These are phyloP conservation scores for Octomys mimax DNA, from an alignment of 2,797 vertebrate genomes.

Conservation along the genomic window DNA sequence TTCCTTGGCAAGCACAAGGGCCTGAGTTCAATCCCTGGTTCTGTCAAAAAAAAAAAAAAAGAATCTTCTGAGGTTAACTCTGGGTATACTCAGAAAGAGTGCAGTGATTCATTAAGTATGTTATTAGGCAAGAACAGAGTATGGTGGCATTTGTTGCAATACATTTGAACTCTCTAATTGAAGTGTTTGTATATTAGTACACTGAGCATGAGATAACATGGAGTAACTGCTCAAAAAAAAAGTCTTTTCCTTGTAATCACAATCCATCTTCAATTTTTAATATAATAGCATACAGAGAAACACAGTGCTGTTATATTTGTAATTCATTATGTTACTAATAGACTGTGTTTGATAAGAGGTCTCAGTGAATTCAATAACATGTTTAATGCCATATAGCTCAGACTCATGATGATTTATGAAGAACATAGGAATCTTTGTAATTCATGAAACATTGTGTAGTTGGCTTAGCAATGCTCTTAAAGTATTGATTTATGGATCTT, in stretches of 20 bases:
- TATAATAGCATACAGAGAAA: constrained; percentile 44
- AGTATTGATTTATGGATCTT: constrained; percentile 48
- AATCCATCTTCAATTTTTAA: constrained; percentile 32
- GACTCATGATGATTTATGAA: constrained; percentile 37
- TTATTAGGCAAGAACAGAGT: neutral
- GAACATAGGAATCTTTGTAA: neutral
- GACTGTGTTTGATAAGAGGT: constrained; percentile 15
- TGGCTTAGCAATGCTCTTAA: constrained; percentile 25
- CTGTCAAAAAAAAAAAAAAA: no score
- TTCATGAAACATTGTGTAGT: constrained; percentile 36
- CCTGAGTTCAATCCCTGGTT: no score
- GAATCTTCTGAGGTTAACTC: neutral
- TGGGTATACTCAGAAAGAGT: constrained; percentile 27
- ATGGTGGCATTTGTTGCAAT: neutral
- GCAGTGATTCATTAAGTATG: neutral
- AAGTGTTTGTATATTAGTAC: neutral
- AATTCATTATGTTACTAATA: constrained; percentile 59
- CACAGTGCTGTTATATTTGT: neutral
- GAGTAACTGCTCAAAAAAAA: neutral
- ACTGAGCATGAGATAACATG: constrained; percentile 35
- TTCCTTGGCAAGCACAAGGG: no score
- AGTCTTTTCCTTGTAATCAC: constrained; percentile 7
- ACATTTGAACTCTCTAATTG: neutral
- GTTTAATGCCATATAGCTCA: constrained; percentile 41
- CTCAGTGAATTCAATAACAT: constrained; percentile 45